These are phyloP conservation scores for Cataglyphis cursor DNA, from an alignment of 2,888 invertebrate species.

Conservation along the genomic window DNA sequence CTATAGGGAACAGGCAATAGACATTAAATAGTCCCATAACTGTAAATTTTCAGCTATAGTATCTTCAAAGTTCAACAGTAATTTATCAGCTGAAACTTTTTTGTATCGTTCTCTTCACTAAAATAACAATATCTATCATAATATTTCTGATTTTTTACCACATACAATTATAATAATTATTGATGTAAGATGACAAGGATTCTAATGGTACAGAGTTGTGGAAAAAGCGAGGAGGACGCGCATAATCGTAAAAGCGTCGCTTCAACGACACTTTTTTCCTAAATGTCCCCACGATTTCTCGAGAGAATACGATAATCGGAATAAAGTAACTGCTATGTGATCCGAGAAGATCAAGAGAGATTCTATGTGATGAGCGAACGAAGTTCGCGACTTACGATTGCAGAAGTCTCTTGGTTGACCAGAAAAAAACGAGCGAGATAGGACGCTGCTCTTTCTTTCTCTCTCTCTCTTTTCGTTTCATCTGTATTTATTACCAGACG, in stretches of 20 bases:
- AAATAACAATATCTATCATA: slow-evolving; percentile 15
- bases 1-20: neutral
- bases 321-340: slow-evolving; percentile 35
- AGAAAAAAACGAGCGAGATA: neutral
- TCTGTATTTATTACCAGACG: slow-evolving; percentile 69
- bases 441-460: neutral
- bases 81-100: neutral
- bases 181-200: neutral
- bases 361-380: slow-evolving; percentile 36
- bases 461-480: slow-evolving; percentile 32
- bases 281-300: slow-evolving; percentile 25
- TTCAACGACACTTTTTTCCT: slow-evolving; percentile 22
- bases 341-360: slow-evolving; percentile 10
- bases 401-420: slow-evolving; percentile 12
- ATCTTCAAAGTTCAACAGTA: neutral
- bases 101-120: neutral
- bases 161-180: neutral
- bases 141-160: neutral
- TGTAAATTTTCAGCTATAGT: neutral
- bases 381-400: slow-evolving; percentile 37
- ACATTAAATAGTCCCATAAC: neutral
- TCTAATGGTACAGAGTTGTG: neutral
- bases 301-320: slow-evolving; percentile 35
- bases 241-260: slow-evolving; percentile 10
- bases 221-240: neutral